phyloP scores from a whole-genome alignment of 2,888 invertebrate species.

The Crioceris asparagi region DNA sequence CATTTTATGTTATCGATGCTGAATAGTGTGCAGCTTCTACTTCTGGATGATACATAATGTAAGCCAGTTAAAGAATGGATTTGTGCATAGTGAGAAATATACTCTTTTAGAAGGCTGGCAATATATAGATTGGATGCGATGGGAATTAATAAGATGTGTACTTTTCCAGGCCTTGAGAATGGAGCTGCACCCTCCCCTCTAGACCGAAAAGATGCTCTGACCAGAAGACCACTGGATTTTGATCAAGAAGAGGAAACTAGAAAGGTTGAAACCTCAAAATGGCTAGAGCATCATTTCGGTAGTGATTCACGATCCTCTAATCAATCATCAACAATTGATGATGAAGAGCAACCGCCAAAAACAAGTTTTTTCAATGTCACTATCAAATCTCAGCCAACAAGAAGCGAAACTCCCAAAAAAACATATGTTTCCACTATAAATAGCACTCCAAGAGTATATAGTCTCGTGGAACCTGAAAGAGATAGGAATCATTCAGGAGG shows the following conservation, averaged over 20 bases:
- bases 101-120: too few relatives aligned
- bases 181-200: constrained; percentile 31
- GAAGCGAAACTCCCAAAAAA: constrained; percentile 29
- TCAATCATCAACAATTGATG: constrained; percentile 49
- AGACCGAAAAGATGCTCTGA: constrained; percentile 71
- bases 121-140: too few relatives aligned
- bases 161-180: constrained; percentile 27
- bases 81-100: too few relatives aligned
- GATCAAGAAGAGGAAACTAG: constrained; percentile 83
- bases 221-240: constrained; percentile 71
- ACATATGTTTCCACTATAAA: constrained; percentile 24
- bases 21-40: too few relatives aligned
- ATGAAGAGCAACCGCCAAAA: constrained; percentile 47
- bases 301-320: constrained; percentile 72
- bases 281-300: constrained; percentile 85
- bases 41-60: too few relatives aligned
- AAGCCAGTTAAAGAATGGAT: too few relatives aligned
- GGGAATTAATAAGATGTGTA: too few relatives aligned
- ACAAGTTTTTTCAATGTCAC: constrained; percentile 69
- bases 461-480: constrained; percentile 39
- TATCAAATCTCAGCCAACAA: constrained; percentile 53
- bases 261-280: constrained; percentile 82
- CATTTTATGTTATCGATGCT: too few relatives aligned
- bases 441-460: constrained; percentile 35
- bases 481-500: constrained; percentile 31